Evolutionary conservation across 2,113 vertebrate species (phyloP).

Genomic region (Pogonocichla stellata): DNA sequence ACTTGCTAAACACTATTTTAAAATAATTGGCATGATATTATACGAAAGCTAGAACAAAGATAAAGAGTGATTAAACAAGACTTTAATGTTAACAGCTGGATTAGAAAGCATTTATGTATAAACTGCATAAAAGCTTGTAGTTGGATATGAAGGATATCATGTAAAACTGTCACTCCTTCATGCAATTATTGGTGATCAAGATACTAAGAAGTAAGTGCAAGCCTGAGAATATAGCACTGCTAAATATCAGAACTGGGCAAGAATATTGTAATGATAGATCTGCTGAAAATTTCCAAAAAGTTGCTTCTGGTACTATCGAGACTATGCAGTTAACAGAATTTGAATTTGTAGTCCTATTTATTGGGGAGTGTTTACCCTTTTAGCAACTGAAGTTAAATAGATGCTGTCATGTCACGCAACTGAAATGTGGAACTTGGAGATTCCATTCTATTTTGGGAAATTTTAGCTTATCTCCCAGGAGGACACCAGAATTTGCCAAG

Average conservation of each 20-base stretch:
- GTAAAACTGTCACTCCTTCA: constrained; percentile 17
- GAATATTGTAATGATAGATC: background rate
- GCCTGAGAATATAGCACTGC: background rate
- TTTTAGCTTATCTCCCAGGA: background rate
- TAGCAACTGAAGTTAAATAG: background rate
- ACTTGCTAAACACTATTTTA: constrained; percentile 6
- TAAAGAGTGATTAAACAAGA: constrained; percentile 16
- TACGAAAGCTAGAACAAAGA: background rate
- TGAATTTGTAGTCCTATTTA: background rate
- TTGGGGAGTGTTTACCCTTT: background rate
- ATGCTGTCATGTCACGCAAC: background rate
- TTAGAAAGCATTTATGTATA: constrained; percentile 29
- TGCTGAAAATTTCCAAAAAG: background rate
- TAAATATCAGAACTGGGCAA: background rate
- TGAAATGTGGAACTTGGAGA: background rate
- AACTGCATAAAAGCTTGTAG: constrained; percentile 9
- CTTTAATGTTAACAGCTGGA: background rate
- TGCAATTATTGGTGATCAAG: constrained; percentile 14
- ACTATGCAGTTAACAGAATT: background rate
- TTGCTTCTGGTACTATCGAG: background rate
- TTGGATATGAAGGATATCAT: background rate
- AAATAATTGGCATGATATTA: background rate
- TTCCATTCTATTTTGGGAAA: background rate
- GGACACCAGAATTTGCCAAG: background rate
- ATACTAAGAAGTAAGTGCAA: background rate